Evolutionary conservation across 2,797 vertebrate genomes (phyloP).

Genomic region (Argentina silus): DNA sequence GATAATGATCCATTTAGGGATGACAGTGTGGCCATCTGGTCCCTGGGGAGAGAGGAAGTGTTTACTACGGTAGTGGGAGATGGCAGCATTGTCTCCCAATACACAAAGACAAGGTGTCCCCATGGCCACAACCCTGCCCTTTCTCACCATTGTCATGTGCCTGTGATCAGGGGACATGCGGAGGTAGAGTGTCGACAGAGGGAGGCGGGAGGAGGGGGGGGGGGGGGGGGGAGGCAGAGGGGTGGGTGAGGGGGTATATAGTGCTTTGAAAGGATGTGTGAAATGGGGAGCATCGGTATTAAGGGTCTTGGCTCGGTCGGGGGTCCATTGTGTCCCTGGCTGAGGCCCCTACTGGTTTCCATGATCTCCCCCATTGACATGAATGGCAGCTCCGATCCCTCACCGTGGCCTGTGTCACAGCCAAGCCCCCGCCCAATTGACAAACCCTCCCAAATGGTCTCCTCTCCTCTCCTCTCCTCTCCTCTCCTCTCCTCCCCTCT

Average conservation of each 20-base stretch:
- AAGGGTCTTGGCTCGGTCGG: constrained; percentile 74
- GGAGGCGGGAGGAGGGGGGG: constrained; percentile 22
- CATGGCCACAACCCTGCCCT: constrained; percentile 51
- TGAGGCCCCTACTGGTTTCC: constrained; percentile 75
- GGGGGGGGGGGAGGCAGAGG: constrained; percentile 19
- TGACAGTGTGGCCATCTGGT: constrained; percentile 63
- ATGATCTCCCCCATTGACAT: constrained; percentile 81
- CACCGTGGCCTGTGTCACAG: constrained; percentile 10
- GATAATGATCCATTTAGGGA: constrained; percentile 79
- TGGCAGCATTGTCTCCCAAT: constrained; percentile 76
- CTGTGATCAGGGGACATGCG: constrained; percentile 32
- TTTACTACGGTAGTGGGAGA: constrained; percentile 61
- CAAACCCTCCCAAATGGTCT: background rate
- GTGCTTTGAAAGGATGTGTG: constrained; percentile 80
- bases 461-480: background rate
- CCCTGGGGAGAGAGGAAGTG: constrained; percentile 75
- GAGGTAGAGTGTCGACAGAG: constrained; percentile 28
- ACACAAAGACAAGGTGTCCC: constrained; percentile 78
- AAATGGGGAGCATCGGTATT: constrained; percentile 81
- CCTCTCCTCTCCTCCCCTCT: background rate
- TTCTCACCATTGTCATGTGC: constrained; percentile 69
- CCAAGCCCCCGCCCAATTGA: constrained; percentile 22
- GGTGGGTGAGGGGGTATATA: constrained; percentile 45
- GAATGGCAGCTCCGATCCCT: constrained; percentile 33
- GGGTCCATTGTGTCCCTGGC: constrained; percentile 72